phyloP scores from a whole-genome alignment of 2,113 vertebrate species.

The Silurus meridionalis region DNA sequence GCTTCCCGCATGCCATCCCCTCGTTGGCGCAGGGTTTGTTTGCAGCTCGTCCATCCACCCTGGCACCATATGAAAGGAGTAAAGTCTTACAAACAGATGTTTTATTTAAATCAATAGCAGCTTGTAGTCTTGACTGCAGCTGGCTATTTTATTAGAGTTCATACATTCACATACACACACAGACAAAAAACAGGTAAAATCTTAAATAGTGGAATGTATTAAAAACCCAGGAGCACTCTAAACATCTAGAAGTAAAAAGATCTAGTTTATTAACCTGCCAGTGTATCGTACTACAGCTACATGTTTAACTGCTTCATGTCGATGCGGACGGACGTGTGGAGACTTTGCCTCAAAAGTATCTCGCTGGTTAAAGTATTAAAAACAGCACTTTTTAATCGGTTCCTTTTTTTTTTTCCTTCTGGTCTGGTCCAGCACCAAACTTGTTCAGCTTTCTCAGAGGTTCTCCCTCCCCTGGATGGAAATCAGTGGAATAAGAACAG shows the following conservation, averaged over 20 bases:
- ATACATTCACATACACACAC: not conserved
- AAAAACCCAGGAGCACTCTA: not conserved
- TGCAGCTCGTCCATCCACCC: not conserved
- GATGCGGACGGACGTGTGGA: not conserved
- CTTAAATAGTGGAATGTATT: constrained; percentile 15
- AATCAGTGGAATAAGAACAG: not conserved
- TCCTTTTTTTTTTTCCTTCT: not conserved
- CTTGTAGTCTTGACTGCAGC: not conserved
- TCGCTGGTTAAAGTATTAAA: not conserved
- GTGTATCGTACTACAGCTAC: constrained; percentile 3
- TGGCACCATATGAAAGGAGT: not conserved
- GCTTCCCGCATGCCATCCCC: not conserved
- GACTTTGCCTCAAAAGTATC: not conserved
- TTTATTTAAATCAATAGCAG: not conserved
- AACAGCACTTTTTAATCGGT: not conserved
- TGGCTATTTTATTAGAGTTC: not conserved
- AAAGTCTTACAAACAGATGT: not conserved
- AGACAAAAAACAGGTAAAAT: not conserved
- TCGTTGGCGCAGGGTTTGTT: not conserved
- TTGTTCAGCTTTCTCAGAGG: not conserved
- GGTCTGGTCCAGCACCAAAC: not conserved
- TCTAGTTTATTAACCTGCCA: not conserved
- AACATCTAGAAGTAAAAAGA: not conserved
- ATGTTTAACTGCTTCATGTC: not conserved
- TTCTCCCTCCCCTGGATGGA: not conserved